These are phyloP conservation scores for Arctocebus calabarensis DNA, from an alignment of 2,797 vertebrate species.

Conservation along the genomic window DNA sequence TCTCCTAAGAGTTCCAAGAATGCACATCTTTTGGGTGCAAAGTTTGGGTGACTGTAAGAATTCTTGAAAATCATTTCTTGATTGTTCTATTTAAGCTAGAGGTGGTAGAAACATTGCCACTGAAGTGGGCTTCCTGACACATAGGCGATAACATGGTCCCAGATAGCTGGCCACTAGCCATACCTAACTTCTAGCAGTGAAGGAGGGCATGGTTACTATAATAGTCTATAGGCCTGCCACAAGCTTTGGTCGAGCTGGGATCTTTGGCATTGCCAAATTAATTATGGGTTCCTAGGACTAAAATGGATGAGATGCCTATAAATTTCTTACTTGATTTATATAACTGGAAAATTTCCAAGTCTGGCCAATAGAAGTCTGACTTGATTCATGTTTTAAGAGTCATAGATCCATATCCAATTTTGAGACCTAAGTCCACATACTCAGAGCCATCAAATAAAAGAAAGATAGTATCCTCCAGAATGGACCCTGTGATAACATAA, in stretches of 20 bases:
- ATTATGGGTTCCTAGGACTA: neutral
- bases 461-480: neutral
- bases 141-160: neutral
- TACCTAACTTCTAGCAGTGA: neutral
- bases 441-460: neutral
- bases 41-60: neutral
- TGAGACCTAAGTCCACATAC: neutral
- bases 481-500: neutral
- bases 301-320: neutral
- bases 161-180: neutral
- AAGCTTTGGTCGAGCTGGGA: neutral
- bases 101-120: neutral
- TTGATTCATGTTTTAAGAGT: neutral
- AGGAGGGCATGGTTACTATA: neutral
- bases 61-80: neutral
- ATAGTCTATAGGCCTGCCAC: neutral
- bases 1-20: neutral
- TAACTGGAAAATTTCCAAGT: neutral
- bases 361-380: neutral
- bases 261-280: neutral
- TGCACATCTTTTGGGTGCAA: neutral
- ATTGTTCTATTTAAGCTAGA: neutral
- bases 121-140: neutral
- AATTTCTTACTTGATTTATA: neutral
- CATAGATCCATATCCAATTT: neutral